These are phyloP conservation scores for Cheilinus undulatus DNA, from an alignment of 2,113 vertebrate species.

Conservation along the genomic window DNA sequence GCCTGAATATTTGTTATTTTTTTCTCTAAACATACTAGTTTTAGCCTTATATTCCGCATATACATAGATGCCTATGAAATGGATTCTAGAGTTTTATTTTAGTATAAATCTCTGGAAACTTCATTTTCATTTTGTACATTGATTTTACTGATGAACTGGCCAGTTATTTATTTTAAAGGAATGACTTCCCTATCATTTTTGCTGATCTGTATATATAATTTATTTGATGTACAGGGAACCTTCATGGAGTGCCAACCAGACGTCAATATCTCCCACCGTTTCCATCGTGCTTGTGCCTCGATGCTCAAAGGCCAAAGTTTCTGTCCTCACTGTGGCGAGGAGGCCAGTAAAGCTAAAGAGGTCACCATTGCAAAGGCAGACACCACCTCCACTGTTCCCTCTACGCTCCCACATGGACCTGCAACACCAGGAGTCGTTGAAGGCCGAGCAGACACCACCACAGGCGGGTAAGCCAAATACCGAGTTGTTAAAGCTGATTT, in stretches of 20 bases:
- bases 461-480: slow-evolving; percentile 85
- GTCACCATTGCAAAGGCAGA: slow-evolving; percentile 98
- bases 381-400: slow-evolving; percentile 91
- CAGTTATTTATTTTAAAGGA: no score
- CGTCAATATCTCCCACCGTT: slow-evolving; percentile 94
- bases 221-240: slow-evolving; percentile 85
- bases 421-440: slow-evolving; percentile 84
- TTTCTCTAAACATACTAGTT: no score
- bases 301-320: slow-evolving; percentile 92
- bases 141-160: no score
- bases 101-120: no score
- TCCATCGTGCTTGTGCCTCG: slow-evolving; percentile 93
- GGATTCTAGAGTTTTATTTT: no score
- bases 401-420: slow-evolving; percentile 53
- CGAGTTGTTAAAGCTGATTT: no score
- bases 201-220: not conserved
- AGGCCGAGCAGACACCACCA: slow-evolving; percentile 95
- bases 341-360: slow-evolving; percentile 94
- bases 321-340: slow-evolving; percentile 98
- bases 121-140: no score
- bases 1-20: no score
- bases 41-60: no score
- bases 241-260: slow-evolving; percentile 99
- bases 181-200: not conserved
- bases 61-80: no score